phyloP scores from a whole-genome alignment of 1,140 invertebrate species.

The Galleria mellonella region DNA sequence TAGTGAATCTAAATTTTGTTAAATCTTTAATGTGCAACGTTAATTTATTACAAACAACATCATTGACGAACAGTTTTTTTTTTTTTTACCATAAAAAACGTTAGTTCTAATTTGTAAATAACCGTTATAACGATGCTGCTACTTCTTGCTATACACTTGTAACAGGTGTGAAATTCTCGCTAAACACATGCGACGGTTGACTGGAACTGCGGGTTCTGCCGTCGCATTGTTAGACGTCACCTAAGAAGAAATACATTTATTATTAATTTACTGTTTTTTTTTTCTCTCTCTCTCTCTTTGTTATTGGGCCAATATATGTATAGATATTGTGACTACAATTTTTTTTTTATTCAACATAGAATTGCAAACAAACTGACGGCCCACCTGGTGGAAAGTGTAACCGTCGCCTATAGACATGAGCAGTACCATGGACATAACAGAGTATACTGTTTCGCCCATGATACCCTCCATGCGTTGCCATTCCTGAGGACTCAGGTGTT shows the following conservation, averaged over 20 bases:
- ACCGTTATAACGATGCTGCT: conserved; percentile 6
- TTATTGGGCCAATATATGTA: too few species aligned
- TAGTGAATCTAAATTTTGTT: background rate
- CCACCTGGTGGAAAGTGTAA: too few species aligned
- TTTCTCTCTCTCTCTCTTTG: too few species aligned
- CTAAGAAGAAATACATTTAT: conserved; percentile 23
- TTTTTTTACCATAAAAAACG: background rate
- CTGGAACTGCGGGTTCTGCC: conserved; percentile 59
- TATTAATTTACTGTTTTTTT: too few species aligned
- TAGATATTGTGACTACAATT: too few species aligned
- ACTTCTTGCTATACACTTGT: background rate
- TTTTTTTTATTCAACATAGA: too few species aligned
- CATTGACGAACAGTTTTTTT: background rate
- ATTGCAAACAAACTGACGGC: too few species aligned
- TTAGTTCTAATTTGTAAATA: background rate
- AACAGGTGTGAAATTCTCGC: background rate
- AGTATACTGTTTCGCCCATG: too few species aligned
- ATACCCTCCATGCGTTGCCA: too few species aligned
- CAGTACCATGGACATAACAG: too few species aligned
- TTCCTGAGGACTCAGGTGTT: too few species aligned
- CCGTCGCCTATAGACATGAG: too few species aligned
- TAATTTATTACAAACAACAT: background rate
- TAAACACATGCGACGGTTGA: conserved; percentile 61
- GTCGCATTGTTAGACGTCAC: conserved; percentile 57
- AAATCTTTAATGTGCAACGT: background rate